These are phyloP conservation scores for Mastomys coucha DNA, from an alignment of 2,113 vertebrate species.

Conservation along the genomic window DNA sequence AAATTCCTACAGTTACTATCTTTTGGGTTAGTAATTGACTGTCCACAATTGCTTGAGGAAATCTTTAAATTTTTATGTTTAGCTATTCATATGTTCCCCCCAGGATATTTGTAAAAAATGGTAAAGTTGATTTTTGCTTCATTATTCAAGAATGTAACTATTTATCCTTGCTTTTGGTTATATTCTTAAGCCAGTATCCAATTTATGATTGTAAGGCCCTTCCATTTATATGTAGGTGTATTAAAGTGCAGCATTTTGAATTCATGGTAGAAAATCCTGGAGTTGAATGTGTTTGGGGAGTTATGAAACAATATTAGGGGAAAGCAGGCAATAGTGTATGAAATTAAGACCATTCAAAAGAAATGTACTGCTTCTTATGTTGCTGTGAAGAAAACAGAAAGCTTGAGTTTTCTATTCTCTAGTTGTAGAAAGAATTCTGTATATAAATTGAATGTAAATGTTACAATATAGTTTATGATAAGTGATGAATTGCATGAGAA, in stretches of 20 bases:
- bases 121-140: slow-evolving; percentile 62
- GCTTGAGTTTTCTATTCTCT: slow-evolving; percentile 23
- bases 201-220: slow-evolving; percentile 11
- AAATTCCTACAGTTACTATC: slow-evolving; percentile 36
- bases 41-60: slow-evolving; percentile 45
- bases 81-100: neutral
- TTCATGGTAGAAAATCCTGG: slow-evolving; percentile 38
- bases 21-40: slow-evolving; percentile 50
- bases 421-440: slow-evolving; percentile 64
- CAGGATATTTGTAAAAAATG: slow-evolving; percentile 54
- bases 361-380: neutral
- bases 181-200: neutral
- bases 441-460: slow-evolving; percentile 61
- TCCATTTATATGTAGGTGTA: neutral
- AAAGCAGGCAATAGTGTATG: neutral
- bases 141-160: slow-evolving; percentile 7
- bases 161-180: slow-evolving; percentile 45
- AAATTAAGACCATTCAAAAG: neutral
- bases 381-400: slow-evolving; percentile 50
- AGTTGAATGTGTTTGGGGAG: slow-evolving; percentile 19
- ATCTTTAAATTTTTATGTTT: slow-evolving; percentile 31
- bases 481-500: slow-evolving; percentile 60
- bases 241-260: slow-evolving; percentile 37
- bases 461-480: slow-evolving; percentile 61
- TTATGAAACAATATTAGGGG: slow-evolving; percentile 29